Evolutionary conservation across 1,140 invertebrate genomes (phyloP).

Genomic region (Limonius californicus): DNA sequence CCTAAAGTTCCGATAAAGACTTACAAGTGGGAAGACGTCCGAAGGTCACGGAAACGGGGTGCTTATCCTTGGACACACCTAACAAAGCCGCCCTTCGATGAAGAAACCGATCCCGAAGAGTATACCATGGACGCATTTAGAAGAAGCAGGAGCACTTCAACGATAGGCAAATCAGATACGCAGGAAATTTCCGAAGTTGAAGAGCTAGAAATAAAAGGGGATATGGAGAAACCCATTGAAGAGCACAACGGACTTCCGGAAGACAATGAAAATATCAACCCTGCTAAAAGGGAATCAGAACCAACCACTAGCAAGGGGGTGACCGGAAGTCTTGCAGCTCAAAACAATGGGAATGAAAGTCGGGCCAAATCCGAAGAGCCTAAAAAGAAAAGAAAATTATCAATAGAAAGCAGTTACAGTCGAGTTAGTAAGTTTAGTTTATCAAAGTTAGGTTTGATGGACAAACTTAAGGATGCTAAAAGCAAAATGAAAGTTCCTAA

Average conservation of each 20-base stretch:
- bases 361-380: conserved; percentile 40
- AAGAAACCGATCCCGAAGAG: conserved; percentile 34
- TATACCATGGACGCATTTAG: conserved; percentile 37
- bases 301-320: background rate
- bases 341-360: conserved; percentile 10
- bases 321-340: background rate
- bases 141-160: conserved; percentile 21
- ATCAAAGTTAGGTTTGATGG: conserved; percentile 36
- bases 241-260: background rate
- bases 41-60: conserved; percentile 54
- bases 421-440: conserved; percentile 34
- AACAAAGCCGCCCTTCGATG: conserved; percentile 40
- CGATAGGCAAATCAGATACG: conserved; percentile 25
- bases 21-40: conserved; percentile 69
- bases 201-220: background rate
- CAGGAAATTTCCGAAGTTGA: background rate
- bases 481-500: conserved; percentile 42
- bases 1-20: conserved; percentile 62
- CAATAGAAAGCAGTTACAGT: conserved; percentile 41
- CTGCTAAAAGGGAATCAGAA: background rate
- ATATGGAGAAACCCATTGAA: background rate
- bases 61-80: conserved; percentile 70
- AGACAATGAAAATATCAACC: background rate
- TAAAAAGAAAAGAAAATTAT: conserved; percentile 40
- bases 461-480: conserved; percentile 39